Conservation (phyloP, 2,888 invertebrate genomes). For the Coelinius sp. region DNA sequence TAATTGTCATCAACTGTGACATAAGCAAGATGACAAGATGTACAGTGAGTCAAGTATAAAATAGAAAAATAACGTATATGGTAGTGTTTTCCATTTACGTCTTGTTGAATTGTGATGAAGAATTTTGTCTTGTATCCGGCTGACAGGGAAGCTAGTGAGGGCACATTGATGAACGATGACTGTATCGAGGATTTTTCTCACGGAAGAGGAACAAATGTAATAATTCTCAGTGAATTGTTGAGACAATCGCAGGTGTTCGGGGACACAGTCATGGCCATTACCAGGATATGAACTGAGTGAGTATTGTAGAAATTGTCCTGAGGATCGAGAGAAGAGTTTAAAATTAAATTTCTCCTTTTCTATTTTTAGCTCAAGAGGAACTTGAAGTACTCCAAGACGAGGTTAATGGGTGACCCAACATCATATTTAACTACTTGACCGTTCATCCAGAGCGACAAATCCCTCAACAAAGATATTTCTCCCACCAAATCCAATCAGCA, state of each 20-base stretch:
- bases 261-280: slow-evolving; percentile 41
- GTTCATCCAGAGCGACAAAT: slow-evolving; percentile 2
- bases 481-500: slow-evolving; percentile 1
- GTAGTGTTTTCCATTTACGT: slow-evolving; percentile 26
- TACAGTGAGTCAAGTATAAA: slow-evolving; percentile 10
- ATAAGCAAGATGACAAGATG: not conserved
- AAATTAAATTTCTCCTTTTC: not conserved
- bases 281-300: not conserved
- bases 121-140: slow-evolving; percentile 39
- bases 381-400: not conserved
- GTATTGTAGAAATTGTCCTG: not conserved
- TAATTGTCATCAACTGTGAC: not conserved
- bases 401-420: slow-evolving; percentile 18
- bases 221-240: slow-evolving; percentile 31
- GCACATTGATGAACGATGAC: slow-evolving; percentile 55
- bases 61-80: slow-evolving; percentile 20
- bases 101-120: slow-evolving; percentile 51
- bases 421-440: slow-evolving; percentile 27
- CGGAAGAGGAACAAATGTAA: slow-evolving; percentile 55
- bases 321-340: slow-evolving; percentile 1
- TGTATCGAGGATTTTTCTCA: slow-evolving; percentile 55
- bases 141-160: slow-evolving; percentile 32
- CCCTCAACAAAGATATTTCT: not conserved
- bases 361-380: not conserved
- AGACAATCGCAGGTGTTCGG: slow-evolving; percentile 47